These are phyloP conservation scores for Diplodus puntazzo DNA, from an alignment of 2,797 vertebrate species.

Conservation along the genomic window DNA sequence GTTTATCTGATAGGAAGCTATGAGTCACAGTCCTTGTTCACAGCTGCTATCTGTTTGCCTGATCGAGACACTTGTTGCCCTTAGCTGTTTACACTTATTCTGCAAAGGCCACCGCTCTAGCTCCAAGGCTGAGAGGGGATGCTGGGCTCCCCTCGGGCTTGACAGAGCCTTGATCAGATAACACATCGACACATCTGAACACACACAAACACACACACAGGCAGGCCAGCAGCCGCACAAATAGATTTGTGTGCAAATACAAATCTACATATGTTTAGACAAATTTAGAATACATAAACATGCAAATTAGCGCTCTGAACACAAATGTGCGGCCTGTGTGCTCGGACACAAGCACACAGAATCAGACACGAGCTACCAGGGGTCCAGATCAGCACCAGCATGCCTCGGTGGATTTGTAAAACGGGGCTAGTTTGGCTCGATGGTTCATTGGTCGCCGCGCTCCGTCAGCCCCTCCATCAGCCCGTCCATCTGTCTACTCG, in stretches of 20 bases:
- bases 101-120: conserved; percentile 64
- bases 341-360: conserved; percentile 18
- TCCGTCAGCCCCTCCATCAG: conserved; percentile 66
- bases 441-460: conserved; percentile 65
- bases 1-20: conserved; percentile 77
- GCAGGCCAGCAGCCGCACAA: conserved; percentile 22
- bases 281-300: background rate
- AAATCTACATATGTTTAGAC: background rate
- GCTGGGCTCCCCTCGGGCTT: conserved; percentile 49
- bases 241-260: conserved; percentile 4
- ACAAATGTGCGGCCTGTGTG: background rate
- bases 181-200: conserved; percentile 41
- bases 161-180: conserved; percentile 73
- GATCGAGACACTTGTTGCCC: conserved; percentile 79
- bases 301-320: background rate
- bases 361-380: conserved; percentile 51
- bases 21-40: conserved; percentile 77
- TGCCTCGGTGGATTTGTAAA: conserved; percentile 68
- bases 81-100: conserved; percentile 85
- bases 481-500: conserved; percentile 63
- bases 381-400: conserved; percentile 67
- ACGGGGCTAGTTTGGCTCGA: conserved; percentile 60
- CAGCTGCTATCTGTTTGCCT: conserved; percentile 77
- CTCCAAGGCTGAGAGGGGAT: conserved; percentile 73
- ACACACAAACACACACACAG: conserved; percentile 26